A percentile compares a stretch with the other conserved stretches of the same genome.
Conservation (phyloP, 2,797 vertebrate species). For the Nannoperca obscura region DNA sequence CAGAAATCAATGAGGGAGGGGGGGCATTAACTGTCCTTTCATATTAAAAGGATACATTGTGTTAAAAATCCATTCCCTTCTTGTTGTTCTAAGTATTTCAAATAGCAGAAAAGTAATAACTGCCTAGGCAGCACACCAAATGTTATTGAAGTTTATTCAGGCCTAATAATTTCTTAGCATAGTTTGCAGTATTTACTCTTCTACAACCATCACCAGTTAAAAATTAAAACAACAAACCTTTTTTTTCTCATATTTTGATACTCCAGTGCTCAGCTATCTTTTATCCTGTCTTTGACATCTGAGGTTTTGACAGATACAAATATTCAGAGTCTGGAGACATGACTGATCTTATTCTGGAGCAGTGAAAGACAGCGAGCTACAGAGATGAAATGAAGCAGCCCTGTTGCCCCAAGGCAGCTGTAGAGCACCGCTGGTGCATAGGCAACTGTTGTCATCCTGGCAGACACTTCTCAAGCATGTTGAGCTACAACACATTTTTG, state of each 20-base stretch:
- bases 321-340: conserved; percentile 63
- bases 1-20: background rate
- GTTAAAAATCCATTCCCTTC: background rate
- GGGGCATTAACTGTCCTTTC: background rate
- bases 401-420: conserved; percentile 54
- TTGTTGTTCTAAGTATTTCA: background rate
- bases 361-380: conserved; percentile 62
- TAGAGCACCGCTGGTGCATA: conserved; percentile 42
- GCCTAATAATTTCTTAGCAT: background rate
- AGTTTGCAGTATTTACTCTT: background rate
- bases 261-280: conserved; percentile 33
- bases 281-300: conserved; percentile 49
- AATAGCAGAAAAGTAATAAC: background rate
- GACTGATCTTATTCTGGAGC: conserved; percentile 62
- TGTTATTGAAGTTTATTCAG: background rate
- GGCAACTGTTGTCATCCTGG: conserved; percentile 49
- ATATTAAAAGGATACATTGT: background rate
- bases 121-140: background rate
- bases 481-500: conserved; percentile 37
- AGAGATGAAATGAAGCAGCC: conserved; percentile 66
- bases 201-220: background rate
- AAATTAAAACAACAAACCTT: background rate
- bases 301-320: conserved; percentile 72
- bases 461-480: conserved; percentile 26
- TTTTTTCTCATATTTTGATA: conserved; percentile 15